Evolutionary conservation across 2,888 invertebrate species (phyloP), one percentile per base, ranked within the genome.

Genomic region (Cartodere bifasciata): DNA sequence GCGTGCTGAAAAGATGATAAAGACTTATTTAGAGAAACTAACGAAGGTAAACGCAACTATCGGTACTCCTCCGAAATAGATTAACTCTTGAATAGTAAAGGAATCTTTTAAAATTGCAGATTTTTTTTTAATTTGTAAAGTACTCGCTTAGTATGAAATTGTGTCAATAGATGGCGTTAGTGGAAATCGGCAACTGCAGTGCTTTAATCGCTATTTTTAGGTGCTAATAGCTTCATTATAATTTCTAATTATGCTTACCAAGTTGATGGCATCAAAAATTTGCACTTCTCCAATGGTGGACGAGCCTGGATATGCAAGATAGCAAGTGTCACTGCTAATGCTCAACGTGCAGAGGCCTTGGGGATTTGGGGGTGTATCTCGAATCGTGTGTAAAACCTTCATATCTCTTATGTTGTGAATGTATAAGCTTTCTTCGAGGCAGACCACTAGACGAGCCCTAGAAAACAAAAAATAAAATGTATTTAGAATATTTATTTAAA

Each of bases 321-420:
- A 88, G 62, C 90, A 91, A 65, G 83, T 82, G 40, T 94, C 92
- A 44, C 80, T 84, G 62, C 79, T 78, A 31, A 51, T 55, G 37
- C 91, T 87, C 30, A 95, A 72, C 35, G 91, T 88, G 65, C 90
- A 90, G 42, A 95, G 68, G 12, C 98, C 98, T 50, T 73, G 71
- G 33, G 85, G 81, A 68, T 98, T 98, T 38, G 87, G 83, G 39
- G 98, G 97, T 38, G 97, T 97, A 62, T 98, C 97, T 49, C 92
- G 75, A 57, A 98, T 97, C 36, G 92, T 94, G 65, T 98, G 97
- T 53, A 97, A 70, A 43, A 95, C 86, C 66, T 90, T 91, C 94
- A 95, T 94, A 61, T 95, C 92, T 48, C 85, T 79, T 52, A 98
- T 94, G 65, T 94, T 95, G 70, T 98, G 97, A 57, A 98, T 92